phyloP scores from a whole-genome alignment of 2,888 invertebrate genomes.

The Monoplex corrugatus region DNA sequence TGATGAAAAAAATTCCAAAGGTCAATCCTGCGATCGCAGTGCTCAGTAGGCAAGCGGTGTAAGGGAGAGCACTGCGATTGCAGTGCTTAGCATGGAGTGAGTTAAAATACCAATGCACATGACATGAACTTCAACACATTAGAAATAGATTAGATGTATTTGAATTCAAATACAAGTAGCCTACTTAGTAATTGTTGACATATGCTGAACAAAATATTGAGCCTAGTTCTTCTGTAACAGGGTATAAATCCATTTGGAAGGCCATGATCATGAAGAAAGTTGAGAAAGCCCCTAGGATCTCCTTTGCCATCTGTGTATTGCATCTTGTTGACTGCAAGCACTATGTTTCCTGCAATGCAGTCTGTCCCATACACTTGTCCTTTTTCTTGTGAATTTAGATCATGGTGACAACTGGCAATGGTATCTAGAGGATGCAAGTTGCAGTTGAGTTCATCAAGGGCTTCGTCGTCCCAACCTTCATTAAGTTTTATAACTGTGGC shows the following conservation, averaged over 20 bases:
- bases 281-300: conserved; percentile 57
- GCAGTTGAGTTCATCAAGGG: conserved; percentile 55
- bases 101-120: too few species aligned
- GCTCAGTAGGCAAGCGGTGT: too few species aligned
- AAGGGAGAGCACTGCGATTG: too few species aligned
- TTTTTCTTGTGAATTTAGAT: conserved; percentile 45
- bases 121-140: too few species aligned
- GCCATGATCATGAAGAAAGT: conserved; percentile 49
- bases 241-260: conserved; percentile 54
- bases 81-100: too few species aligned
- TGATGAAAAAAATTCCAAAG: too few species aligned
- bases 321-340: conserved; percentile 58
- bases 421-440: conserved; percentile 56
- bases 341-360: conserved; percentile 56
- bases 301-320: conserved; percentile 59
- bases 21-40: too few species aligned
- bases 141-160: too few species aligned
- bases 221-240: conserved; percentile 56
- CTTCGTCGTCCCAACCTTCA: conserved; percentile 48
- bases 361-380: conserved; percentile 56
- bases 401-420: conserved; percentile 46
- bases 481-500: conserved; percentile 22
- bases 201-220: conserved; percentile 59
- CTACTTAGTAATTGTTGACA: conserved; percentile 49
- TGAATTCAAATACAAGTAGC: too few species aligned